These are phyloP conservation scores for Pocillopora meandrina DNA, from an alignment of 92 coral and sea anemone genomes.

Conservation along the genomic window DNA sequence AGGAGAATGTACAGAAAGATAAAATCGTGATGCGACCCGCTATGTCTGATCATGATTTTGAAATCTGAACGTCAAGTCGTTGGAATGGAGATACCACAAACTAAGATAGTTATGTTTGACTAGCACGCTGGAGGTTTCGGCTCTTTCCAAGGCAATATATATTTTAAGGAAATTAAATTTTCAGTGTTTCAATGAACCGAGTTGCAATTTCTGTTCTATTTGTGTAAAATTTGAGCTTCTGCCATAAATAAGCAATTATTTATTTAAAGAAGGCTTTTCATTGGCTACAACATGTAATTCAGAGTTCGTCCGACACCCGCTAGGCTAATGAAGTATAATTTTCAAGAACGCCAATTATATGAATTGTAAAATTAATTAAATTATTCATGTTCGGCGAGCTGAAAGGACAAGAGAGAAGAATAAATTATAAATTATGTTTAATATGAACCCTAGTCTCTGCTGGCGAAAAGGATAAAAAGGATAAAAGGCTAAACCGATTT, in stretches of 20 bases:
- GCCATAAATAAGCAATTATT: background rate
- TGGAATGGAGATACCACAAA: background rate
- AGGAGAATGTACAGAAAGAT: background rate
- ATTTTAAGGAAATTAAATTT: constrained; percentile 21
- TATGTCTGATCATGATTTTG: background rate
- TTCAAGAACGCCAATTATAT: constrained; percentile 13
- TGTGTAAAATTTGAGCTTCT: background rate
- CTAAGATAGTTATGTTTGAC: background rate
- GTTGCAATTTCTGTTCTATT: background rate
- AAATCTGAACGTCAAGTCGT: background rate
- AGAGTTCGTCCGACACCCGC: background rate
- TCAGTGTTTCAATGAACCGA: background rate
- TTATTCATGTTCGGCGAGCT: constrained; percentile 8
- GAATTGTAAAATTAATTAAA: constrained; percentile 10
- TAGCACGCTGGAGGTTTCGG: background rate
- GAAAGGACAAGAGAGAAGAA: background rate
- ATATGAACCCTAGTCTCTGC: background rate
- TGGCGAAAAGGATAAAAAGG: background rate
- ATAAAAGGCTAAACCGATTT: too few species aligned
- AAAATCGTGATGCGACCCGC: background rate
- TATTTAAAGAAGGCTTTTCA: background rate
- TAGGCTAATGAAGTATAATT: background rate
- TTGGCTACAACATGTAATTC: constrained; percentile 10
- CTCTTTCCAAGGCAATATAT: constrained; percentile 3
- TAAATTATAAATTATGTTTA: constrained; percentile 6